These are phyloP conservation scores for Varanus komodoensis DNA, from an alignment of 2,113 vertebrate genomes.

Conservation along the genomic window DNA sequence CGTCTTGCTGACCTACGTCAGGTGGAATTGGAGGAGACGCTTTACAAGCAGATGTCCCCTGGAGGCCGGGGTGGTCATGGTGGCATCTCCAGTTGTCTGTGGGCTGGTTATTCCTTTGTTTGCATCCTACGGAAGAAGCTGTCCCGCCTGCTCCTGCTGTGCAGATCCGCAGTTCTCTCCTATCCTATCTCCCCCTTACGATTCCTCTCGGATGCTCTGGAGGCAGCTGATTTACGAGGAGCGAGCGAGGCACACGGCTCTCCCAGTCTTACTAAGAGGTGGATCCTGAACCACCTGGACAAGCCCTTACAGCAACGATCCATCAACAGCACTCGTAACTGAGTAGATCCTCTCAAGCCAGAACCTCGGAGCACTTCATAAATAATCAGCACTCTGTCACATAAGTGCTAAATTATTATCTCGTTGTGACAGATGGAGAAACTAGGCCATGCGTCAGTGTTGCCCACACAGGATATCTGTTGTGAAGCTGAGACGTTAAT, in stretches of 20 bases:
- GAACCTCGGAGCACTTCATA: conserved; percentile 43
- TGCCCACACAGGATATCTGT: conserved; percentile 59
- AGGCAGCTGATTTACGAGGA: conserved; percentile 15
- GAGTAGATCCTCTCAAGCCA: background rate
- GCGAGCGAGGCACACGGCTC: background rate
- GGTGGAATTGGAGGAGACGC: background rate
- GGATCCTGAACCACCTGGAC: conserved; percentile 9
- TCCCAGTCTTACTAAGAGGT: background rate
- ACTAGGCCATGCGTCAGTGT: conserved; percentile 42
- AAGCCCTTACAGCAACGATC: conserved; percentile 31
- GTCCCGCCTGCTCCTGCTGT: background rate
- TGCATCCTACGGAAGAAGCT: background rate
- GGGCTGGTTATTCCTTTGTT: background rate
- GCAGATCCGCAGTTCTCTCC: background rate
- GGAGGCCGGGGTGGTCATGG: background rate
- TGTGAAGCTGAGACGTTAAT: conserved; percentile 19
- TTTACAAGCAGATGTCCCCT: background rate
- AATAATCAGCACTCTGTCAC: conserved; percentile 42
- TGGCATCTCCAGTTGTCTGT: background rate
- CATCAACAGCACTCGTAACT: conserved; percentile 24
- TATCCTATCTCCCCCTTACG: background rate
- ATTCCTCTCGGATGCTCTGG: background rate
- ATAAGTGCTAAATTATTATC: conserved; percentile 13
- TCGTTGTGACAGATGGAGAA: conserved; percentile 56
- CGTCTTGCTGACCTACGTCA: background rate